A percentile compares a stretch with the other conserved stretches of the same genome.
These are phyloP conservation scores for Notolepis coatsorum DNA, from an alignment of 2,797 vertebrate species.

Conservation along the genomic window DNA sequence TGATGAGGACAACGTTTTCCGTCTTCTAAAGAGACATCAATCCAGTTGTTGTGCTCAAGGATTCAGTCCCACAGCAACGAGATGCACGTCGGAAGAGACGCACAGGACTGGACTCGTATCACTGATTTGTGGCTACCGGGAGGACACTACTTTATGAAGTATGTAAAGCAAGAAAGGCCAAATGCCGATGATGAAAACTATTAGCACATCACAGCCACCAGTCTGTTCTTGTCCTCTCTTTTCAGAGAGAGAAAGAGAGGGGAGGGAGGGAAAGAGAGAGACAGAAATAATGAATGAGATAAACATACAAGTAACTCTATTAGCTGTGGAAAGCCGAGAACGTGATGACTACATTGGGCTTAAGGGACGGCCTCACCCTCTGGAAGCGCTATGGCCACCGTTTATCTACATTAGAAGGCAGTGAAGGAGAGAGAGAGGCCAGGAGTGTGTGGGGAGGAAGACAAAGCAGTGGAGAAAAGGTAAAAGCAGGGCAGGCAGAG, in stretches of 20 bases:
- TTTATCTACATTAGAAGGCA: background rate
- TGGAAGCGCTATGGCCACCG: background rate
- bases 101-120: no score
- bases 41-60: no score
- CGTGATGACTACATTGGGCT: slow-evolving; percentile 6
- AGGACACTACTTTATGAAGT: no score
- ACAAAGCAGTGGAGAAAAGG: background rate
- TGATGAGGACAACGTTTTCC: no score
- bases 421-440: no score
- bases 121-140: no score
- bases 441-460: background rate
- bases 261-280: background rate
- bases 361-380: background rate
- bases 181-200: background rate
- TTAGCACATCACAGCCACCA: background rate
- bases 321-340: background rate
- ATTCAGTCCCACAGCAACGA: no score
- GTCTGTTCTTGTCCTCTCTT: background rate
- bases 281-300: slow-evolving; percentile 40
- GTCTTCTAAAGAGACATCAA: no score
- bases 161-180: background rate
- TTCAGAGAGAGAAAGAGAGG: background rate
- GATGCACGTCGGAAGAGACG: no score
- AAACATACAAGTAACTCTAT: slow-evolving; percentile 63
- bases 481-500: background rate